These are phyloP conservation scores for Corydoras maculifer DNA, from an alignment of 2,113 vertebrate species.

Conservation along the genomic window DNA sequence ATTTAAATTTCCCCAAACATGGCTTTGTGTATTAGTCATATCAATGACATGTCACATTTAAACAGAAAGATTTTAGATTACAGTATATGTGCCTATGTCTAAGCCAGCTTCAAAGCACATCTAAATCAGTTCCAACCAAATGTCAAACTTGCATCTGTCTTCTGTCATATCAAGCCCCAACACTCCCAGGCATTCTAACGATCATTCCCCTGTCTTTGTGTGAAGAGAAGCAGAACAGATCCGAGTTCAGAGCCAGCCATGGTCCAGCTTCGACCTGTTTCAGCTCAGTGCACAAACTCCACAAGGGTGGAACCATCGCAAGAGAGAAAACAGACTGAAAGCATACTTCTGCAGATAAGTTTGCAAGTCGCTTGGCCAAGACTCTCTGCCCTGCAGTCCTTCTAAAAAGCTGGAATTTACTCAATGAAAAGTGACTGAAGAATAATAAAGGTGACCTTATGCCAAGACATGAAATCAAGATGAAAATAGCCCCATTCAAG, in stretches of 20 bases:
- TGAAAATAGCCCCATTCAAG: too few relatives aligned
- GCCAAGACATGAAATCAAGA: too few relatives aligned
- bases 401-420: too few relatives aligned
- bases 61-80: not conserved
- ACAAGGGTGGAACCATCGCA: too few relatives aligned
- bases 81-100: constrained; percentile 4
- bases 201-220: constrained; percentile 18
- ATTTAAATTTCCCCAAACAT: not conserved
- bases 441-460: too few relatives aligned
- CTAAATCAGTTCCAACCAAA: constrained; percentile 27
- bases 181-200: constrained; percentile 31
- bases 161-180: constrained; percentile 28
- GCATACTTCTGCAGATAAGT: too few relatives aligned
- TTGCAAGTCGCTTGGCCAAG: too few relatives aligned
- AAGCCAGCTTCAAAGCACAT: constrained; percentile 31
- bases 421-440: too few relatives aligned
- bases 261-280: not conserved
- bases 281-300: too few relatives aligned
- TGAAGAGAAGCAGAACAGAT: constrained; percentile 40
- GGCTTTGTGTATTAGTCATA: not conserved
- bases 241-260: constrained; percentile 23
- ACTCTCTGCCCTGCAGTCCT: too few relatives aligned
- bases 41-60: constrained; percentile 21
- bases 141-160: constrained; percentile 27
- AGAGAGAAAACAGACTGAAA: too few relatives aligned